These are phyloP conservation scores for Phortica okadai DNA, from an alignment of 2,888 invertebrate genomes.

Conservation along the genomic window DNA sequence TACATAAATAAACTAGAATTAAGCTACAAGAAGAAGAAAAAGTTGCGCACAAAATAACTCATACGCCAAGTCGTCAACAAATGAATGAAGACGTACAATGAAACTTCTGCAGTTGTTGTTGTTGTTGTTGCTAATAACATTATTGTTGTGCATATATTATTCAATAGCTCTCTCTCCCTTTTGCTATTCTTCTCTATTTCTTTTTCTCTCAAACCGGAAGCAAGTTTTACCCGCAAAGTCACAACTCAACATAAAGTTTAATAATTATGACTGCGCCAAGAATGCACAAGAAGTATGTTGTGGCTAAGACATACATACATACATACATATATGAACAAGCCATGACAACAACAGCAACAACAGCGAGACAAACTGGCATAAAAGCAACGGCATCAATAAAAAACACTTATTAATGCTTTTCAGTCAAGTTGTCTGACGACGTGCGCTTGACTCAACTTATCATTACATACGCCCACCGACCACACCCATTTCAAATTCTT, in stretches of 20 bases:
- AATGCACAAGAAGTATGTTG: neutral
- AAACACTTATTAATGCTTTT: no score
- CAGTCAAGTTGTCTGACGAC: no score
- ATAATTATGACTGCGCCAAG: slow-evolving; percentile 27
- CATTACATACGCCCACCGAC: no score
- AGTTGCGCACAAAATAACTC: slow-evolving; percentile 10
- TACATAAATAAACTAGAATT: no score
- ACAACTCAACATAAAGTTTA: slow-evolving; percentile 22
- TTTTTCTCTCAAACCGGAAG: no score
- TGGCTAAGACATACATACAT: neutral
- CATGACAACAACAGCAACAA: neutral
- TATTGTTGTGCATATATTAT: neutral
- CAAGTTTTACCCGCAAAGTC: neutral
- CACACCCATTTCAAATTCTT: no score
- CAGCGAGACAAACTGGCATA: neutral
- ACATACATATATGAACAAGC: neutral
- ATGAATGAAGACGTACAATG: no score
- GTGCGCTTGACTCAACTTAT: no score
- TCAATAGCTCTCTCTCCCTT: neutral
- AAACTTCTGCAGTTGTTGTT: no score
- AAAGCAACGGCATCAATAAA: neutral
- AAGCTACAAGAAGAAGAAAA: neutral
- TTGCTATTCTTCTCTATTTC: neutral
- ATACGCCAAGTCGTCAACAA: slow-evolving; percentile 7
- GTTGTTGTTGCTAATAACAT: no score